Percentiles rank a stretch among this genome's conserved stretches.
Conservation (phyloP, 2,797 vertebrate genomes). For the Hapalemur alaotrensis region DNA sequence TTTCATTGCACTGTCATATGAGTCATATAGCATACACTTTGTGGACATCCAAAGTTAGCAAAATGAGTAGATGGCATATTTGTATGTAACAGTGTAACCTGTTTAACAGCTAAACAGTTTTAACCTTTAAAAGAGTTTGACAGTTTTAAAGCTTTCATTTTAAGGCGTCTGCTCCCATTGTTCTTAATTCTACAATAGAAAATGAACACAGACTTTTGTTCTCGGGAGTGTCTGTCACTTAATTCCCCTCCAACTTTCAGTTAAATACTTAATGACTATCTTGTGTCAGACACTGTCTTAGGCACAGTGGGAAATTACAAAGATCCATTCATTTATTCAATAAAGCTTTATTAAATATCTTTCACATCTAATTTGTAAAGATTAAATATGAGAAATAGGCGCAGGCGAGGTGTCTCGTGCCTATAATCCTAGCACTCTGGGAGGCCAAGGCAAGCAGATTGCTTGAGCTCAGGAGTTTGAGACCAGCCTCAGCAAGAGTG, state of each 20-base stretch:
- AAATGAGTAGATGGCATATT: neutral
- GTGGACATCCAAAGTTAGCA: neutral
- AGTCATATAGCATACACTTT: neutral
- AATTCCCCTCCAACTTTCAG: neutral
- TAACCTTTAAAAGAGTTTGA: neutral
- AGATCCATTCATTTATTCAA: neutral
- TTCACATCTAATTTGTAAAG: neutral
- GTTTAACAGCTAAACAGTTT: neutral
- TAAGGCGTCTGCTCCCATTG: neutral
- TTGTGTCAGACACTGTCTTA: neutral
- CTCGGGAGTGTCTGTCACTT: neutral
- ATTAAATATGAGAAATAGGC: conserved; percentile 4
- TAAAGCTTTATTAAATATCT: neutral
- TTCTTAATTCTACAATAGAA: neutral
- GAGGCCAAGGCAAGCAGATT: too few relatives aligned
- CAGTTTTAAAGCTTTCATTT: neutral
- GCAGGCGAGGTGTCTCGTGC: too few relatives aligned
- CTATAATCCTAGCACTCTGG: too few relatives aligned
- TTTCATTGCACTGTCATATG: conserved; percentile 16
- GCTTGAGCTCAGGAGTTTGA: too few relatives aligned
- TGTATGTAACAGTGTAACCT: neutral
- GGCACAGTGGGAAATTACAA: neutral
- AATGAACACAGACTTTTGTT: neutral
- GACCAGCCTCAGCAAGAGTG: too few relatives aligned
- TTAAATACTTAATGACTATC: neutral